Base-by-base conservation (phyloP, 2,797 vertebrate species). In the Enteromius mattozi region DNA sequence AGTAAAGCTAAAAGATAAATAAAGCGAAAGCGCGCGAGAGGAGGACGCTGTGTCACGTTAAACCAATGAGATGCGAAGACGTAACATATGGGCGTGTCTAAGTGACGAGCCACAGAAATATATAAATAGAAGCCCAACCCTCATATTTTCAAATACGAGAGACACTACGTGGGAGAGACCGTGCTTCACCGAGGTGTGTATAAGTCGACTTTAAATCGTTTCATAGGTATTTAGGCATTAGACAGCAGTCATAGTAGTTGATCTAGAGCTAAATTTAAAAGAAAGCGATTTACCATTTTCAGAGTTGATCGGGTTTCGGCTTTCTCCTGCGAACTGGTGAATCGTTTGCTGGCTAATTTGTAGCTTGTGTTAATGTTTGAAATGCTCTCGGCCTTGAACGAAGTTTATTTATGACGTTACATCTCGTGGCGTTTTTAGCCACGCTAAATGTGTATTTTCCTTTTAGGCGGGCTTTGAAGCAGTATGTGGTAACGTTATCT, bases 61-160 rank as follows among this genome's bases (percentile, higher is more conserved):
- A 69, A 47, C 75, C 49, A 84, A 78, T 61, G 19, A 61, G 2
- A 45, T 47, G 19, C 0, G 3, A 14, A 12, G 0, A 45, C 82
- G 82, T 78, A 66, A 61, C 0, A 1, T 12, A 0, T 70, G 37
- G 82, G 82, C 35, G 65, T 49, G 9, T 35, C 27, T 21, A 24
- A 35, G 33, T 0, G 37, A 0, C 49, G 45, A 54, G 3, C 17
- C 7, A 0, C 63, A 35, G 49, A 47, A 30, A 59, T 12, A 70
- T 78, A 84, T 84, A 84, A 78, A 78, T 47, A 10, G 27, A 35
- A 70, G 51, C 49, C 27, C 65, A 70, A 0, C 51, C 82, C 9
- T 78, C 65, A 1, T 30, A 19, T 78, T 84, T 81, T 84, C 27
- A 84, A 84, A 84, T 17, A 69, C 35, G 3, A 27, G 35, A 27